phyloP scores from a whole-genome alignment of 2,113 vertebrate species.

The Mormyrus lacerda region DNA sequence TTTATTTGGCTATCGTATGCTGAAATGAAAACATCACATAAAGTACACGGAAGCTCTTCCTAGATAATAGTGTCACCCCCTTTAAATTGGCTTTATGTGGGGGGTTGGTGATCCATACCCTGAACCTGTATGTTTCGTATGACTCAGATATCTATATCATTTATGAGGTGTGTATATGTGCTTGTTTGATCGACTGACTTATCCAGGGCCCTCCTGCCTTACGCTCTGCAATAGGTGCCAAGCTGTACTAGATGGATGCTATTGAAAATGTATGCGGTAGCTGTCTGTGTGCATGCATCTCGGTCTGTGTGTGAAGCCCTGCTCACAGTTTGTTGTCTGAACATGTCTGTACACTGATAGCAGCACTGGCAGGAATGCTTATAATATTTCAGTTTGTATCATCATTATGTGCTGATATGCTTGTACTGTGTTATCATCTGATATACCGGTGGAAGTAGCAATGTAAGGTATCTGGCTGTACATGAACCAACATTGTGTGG shows the following conservation, averaged over 20 bases:
- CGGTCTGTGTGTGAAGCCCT: background rate
- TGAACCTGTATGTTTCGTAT: background rate
- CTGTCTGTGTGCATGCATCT: background rate
- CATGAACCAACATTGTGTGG: background rate
- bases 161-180: background rate
- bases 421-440: background rate
- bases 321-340: background rate
- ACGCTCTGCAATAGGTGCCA: background rate
- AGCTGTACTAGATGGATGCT: background rate
- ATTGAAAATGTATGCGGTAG: background rate
- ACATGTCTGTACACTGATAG: background rate
- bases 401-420: background rate
- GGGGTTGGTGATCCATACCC: background rate
- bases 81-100: background rate
- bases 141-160: background rate
- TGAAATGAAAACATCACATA: background rate
- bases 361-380: background rate
- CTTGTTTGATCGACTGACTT: background rate
- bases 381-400: background rate
- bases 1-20: background rate
- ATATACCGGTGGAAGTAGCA: background rate
- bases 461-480: background rate
- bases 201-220: background rate
- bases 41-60: background rate
- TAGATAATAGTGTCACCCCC: background rate